Conservation (phyloP, 2,113 vertebrate genomes). For the Clarias batrachus region DNA sequence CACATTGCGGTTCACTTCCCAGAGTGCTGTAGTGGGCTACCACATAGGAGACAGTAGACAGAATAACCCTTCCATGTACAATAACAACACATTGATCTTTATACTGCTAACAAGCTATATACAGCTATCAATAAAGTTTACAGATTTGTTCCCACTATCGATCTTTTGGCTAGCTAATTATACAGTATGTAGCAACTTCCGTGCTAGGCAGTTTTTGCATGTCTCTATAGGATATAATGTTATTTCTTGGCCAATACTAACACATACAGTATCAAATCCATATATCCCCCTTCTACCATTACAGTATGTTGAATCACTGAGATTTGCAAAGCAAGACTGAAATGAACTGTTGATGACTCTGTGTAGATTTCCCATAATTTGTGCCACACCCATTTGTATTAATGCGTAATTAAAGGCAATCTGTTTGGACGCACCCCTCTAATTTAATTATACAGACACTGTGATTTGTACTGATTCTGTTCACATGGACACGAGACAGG, state of each 20-base stretch:
- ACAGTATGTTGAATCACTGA: background rate
- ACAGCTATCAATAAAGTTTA: background rate
- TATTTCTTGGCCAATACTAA: background rate
- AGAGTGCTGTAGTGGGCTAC: background rate
- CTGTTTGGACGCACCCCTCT: background rate
- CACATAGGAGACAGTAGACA: background rate
- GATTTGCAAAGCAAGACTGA: background rate
- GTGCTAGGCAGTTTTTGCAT: background rate
- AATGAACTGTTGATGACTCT: background rate
- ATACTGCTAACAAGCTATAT: background rate
- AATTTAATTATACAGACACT: background rate
- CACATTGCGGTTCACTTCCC: background rate
- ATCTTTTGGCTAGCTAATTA: background rate
- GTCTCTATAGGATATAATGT: background rate
- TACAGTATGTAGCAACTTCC: background rate
- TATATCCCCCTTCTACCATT: background rate
- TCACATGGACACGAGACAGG: background rate
- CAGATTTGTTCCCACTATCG: background rate
- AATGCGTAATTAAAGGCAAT: background rate
- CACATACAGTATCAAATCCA: background rate
- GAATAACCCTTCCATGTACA: background rate
- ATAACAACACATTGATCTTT: slow-evolving; percentile 3
- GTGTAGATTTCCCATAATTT: background rate
- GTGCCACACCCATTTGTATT: background rate
- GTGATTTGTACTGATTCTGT: background rate